Evolutionary conservation across 2,113 vertebrate species (phyloP).

Genomic region (Indicator maculatus): DNA sequence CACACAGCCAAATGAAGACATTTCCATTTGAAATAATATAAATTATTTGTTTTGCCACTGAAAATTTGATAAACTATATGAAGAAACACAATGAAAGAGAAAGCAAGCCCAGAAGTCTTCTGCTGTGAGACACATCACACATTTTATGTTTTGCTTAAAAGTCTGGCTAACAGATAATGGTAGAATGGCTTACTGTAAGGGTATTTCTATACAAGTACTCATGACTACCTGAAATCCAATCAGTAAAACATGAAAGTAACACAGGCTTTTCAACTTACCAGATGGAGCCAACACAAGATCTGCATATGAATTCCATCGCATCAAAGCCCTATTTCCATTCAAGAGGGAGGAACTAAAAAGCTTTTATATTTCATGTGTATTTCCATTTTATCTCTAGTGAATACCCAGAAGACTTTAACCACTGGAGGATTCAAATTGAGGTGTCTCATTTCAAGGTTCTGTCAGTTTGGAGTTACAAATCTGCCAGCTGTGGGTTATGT

Average conservation of each 20-base stretch:
- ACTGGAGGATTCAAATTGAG: neutral
- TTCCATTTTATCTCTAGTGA: neutral
- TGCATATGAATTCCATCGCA: neutral
- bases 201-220: neutral
- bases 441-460: neutral
- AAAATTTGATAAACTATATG: neutral
- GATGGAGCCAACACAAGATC: neutral
- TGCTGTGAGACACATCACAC: neutral
- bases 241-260: neutral
- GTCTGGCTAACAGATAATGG: neutral
- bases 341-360: neutral
- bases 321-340: neutral
- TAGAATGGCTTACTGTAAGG: neutral
- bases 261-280: neutral
- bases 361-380: neutral
- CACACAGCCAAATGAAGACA: neutral
- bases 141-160: neutral
- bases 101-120: neutral
- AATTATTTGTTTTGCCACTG: constrained; percentile 17
- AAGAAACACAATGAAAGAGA: neutral
- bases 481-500: neutral
- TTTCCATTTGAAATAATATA: constrained; percentile 40
- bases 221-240: neutral
- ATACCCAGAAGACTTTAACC: neutral
- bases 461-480: neutral